phyloP scores from a whole-genome alignment of 2,113 vertebrate genomes.

The human region GRCh38 chr18:71280001-71280500 shows the following conservation, averaged over 20 bases:
- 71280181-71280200: too few species aligned
- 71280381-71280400: background rate
- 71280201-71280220: background rate
- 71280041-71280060: background rate
- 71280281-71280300: background rate
- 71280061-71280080: background rate
- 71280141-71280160: background rate
- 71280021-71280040: background rate
- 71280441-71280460: background rate
- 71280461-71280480: rapidly evolving
- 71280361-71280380: background rate
- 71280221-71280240: background rate
- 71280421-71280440: background rate
- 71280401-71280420: background rate
- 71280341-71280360: background rate
- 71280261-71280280: background rate
- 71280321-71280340: background rate
- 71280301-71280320: background rate
- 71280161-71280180: too few species aligned
- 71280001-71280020: background rate
- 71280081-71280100: background rate
- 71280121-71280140: background rate
- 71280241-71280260: background rate
- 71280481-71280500: background rate
- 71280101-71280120: rapidly evolving